A percentile compares a stretch with the other conserved stretches of the same genome.
These are phyloP conservation scores for Rhinoraja longicauda DNA, from an alignment of 2,797 vertebrate species.

Conservation along the genomic window DNA sequence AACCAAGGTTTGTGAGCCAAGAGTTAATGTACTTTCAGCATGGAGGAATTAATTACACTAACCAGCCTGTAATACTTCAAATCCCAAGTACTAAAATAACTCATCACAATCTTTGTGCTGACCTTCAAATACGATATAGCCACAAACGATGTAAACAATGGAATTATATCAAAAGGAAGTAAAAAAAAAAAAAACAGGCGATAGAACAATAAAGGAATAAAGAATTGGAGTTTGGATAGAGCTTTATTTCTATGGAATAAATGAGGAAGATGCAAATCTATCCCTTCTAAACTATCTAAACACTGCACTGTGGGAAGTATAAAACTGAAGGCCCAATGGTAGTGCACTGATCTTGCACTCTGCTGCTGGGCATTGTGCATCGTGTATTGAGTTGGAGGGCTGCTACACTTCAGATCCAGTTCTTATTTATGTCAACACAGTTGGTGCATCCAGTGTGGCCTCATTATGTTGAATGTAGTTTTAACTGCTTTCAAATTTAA, in stretches of 20 bases:
- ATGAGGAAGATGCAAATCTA: too few species aligned
- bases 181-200: neutral
- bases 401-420: too few species aligned
- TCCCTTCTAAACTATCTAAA: neutral
- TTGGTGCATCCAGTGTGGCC: too few species aligned
- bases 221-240: neutral
- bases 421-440: too few species aligned
- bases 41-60: neutral
- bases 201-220: neutral
- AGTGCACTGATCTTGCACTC: too few species aligned
- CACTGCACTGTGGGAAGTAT: neutral
- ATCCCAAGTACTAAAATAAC: neutral
- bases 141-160: neutral
- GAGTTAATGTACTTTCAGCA: neutral
- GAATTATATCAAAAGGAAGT: neutral
- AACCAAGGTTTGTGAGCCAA: neutral
- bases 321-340: too few species aligned
- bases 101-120: neutral
- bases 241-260: neutral
- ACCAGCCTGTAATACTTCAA: neutral
- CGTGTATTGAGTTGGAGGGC: too few species aligned
- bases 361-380: too few species aligned
- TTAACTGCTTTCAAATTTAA: too few species aligned
- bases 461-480: too few species aligned
- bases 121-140: neutral